Evolutionary conservation across 2,888 invertebrate genomes (phyloP), one percentile per base, ranked within the genome.

Genomic region (Autographa pulchrina): DNA sequence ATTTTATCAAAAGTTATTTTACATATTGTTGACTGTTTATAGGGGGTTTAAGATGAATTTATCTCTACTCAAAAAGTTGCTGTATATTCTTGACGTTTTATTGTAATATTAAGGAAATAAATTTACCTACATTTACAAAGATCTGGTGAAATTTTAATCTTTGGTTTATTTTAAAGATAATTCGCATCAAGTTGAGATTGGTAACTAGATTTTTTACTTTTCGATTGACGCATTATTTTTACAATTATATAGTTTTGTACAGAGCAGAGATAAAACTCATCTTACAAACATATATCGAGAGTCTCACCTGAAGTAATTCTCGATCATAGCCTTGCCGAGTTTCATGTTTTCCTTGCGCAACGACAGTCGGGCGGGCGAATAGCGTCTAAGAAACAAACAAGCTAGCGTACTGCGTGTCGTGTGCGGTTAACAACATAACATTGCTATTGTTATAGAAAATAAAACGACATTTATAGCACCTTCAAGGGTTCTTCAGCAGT

Each of bases 351-450:
- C 97, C 96, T 98, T 98, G 93, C 97, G 97, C 93, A 98, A 97
- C 92, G 98, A 98, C 94, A 98, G 96, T 94, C 98, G 96, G 96
- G 97, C 97, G 89, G 98, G 97, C 96, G 98, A 98, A 96, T 97
- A 98, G 96, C 98, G 98, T 97, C 98, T 98, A 97, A 90, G 91
- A 92, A 94, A 94, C 91, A 94, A 93, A 94, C 91, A 88, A 85
- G 89, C 94, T 92, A 93, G 93, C 93, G 89, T 89, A 91, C 89
- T 92, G 82, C 86, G 84, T 87, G 83, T 82, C 61, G 77, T 78
- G 85, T 83, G 88, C 87, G 75, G 77, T 78, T 77, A 81, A 84
- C 78, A 65, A 84, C 85, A 80, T 80, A 84, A 83, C 75, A 80
- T 80, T 81, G 77, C 85, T 74, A 77, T 70, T 75, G 69, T 73